phyloP scores from a whole-genome alignment of 2,113 vertebrate species.

The Neoarius graeffei region DNA sequence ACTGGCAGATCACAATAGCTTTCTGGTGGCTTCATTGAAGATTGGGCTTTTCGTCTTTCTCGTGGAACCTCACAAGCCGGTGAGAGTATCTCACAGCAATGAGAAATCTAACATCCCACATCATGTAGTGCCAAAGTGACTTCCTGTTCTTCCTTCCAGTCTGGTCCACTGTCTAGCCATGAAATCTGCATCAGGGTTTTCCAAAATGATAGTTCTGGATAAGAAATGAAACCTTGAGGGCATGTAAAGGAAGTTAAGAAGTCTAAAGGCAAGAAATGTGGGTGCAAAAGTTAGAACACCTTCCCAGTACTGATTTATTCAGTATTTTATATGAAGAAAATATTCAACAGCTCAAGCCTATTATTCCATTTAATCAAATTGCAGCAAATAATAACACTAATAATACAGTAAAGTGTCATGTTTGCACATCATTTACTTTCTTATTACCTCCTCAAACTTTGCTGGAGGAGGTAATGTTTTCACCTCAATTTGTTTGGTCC shows the following conservation, averaged over 20 bases:
- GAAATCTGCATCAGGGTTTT: background rate
- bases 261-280: background rate
- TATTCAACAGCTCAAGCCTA: no score
- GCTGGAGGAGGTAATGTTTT: no score
- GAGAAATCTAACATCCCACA: slow-evolving; percentile 46
- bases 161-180: background rate
- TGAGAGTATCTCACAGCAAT: slow-evolving; percentile 36
- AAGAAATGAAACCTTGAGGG: background rate
- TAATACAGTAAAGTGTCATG: background rate
- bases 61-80: slow-evolving; percentile 34
- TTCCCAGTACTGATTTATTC: background rate
- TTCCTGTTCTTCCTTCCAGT: slow-evolving; percentile 36
- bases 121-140: slow-evolving; percentile 37
- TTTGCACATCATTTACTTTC: background rate
- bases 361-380: no score
- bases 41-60: background rate
- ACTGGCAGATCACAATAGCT: no score
- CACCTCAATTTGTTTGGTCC: no score
- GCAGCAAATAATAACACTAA: background rate
- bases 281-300: background rate
- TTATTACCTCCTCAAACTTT: no score
- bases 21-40: background rate
- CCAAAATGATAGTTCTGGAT: background rate
- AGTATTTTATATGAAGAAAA: background rate
- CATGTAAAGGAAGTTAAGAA: background rate